Evolutionary conservation across 1,140 invertebrate genomes (phyloP), one percentile per base, ranked within the genome.

Genomic region (Drosophila paulistorum): DNA sequence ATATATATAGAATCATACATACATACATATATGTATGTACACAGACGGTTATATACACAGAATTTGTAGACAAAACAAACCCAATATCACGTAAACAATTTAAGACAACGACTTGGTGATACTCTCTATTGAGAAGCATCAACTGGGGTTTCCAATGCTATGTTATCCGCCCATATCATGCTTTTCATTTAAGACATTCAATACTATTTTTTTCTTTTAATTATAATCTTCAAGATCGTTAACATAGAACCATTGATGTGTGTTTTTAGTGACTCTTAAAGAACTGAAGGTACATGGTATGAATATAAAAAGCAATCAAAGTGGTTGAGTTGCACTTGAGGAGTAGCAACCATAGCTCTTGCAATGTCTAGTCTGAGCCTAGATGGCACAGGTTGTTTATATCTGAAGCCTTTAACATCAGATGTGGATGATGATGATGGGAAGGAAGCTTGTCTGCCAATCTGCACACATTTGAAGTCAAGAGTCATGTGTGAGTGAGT

Each of bases 371-470:
- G 45, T 23, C 45, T 51, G 45, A 2, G 17, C 17, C 7, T 20
- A 0, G 17, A 9, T 51, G 17, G 17, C 9, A 51, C 11, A 10
- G 17, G 11, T 17, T 51, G 45, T 7, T 51, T 51, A 23, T 14
- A 14, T 7, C 7, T 11, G 17, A 23, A 10, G 45, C 45, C 45
- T 51, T 51, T 51, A 51, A 51, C 17, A 23, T 23, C 45, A 20
- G 17, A 51, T 23, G 45, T 4, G 0, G 23, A 48, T 48, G 45
- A 51, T 23, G 10, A 51, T 23, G 17, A 23, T n/a, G 26, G 17
- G 20, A 57, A 57, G n/a, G 7, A 30, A 14, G 55, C 33, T 37
- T 70, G 74, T 69, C 74, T 77, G 74, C 77, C 74, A 65, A 77
- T 62, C 64, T 61, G 14, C 33, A 58, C 30, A 30, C 55, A 48